A percentile compares a stretch with the other conserved stretches of the same genome.
Conservation (phyloP, 2,888 invertebrate species). For the Heliconius aoede region DNA sequence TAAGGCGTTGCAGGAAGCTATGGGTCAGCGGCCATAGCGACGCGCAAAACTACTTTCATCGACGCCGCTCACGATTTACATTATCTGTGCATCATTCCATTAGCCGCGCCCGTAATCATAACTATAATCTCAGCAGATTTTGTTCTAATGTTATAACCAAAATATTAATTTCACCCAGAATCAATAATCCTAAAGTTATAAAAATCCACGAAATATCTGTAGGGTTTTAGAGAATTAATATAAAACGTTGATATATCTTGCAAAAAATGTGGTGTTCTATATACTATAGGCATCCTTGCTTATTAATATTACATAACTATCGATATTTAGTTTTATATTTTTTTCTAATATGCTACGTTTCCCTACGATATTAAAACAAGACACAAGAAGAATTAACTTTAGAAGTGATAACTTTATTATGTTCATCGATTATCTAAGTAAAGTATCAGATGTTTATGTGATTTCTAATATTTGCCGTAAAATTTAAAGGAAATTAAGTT, state of each 20-base stretch:
- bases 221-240: neutral
- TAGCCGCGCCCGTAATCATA: slow-evolving; percentile 47
- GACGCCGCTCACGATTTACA: slow-evolving; percentile 51
- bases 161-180: slow-evolving; percentile 27
- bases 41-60: slow-evolving; percentile 55
- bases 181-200: neutral
- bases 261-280: neutral
- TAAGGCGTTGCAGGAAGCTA: slow-evolving; percentile 46
- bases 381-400: slow-evolving; percentile 19
- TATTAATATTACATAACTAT: neutral
- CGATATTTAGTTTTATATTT: neutral
- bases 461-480: slow-evolving; percentile 39
- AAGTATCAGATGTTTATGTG: slow-evolving; percentile 20
- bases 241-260: too few species aligned
- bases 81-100: slow-evolving; percentile 53
- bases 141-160: slow-evolving; percentile 42
- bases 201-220: neutral
- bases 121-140: slow-evolving; percentile 47
- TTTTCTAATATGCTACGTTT: neutral
- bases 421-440: slow-evolving; percentile 23
- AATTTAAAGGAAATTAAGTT: slow-evolving; percentile 39
- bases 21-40: slow-evolving; percentile 49
- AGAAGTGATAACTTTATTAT: slow-evolving; percentile 17
- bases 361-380: slow-evolving; percentile 7
- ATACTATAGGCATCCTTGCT: neutral